Base-by-base conservation (phyloP, 2,888 invertebrate species). In the Gastracanthus pulcherrimus region DNA sequence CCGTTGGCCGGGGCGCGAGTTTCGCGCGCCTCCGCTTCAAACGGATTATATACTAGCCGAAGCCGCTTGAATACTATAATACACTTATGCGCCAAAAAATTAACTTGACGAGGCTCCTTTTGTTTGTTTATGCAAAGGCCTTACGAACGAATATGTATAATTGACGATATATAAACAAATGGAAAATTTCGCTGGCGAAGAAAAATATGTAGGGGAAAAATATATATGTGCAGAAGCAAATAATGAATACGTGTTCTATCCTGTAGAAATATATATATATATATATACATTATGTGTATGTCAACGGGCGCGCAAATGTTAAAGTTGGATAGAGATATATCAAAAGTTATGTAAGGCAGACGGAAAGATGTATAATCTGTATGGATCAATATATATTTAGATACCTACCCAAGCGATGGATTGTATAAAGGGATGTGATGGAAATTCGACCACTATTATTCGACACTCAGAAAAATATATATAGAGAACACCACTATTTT, bases 1-100 rank as follows among this genome's bases (percentile, higher is more conserved):
- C 82, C 51, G 82, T 84, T 83, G 84, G 81, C 83, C 67, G n/a
- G 26, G 34, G 41, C 41, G 71, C 34, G 48, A 51, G 34, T n/a
- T n/a, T n/a, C n/a, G 23, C 26, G 74, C 48, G 48, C 36, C 38
- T n/a, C 38, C 36, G n/a, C 19, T 67, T 67, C 23, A 16, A 67
- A 41, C n/a, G 13, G 31, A 7, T 29, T 2, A n/a, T 62, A 9
- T 62, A 19, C 9, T 34, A 26, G 29, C 16, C n/a, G 60, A 31
- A 16, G 19, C 62, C 19, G 62, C 34, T 62, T 34, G 34, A 62
- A 62, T 62, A n/a, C 6, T 58, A 36, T 62, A 9, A 34, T 62
- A 36, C 26, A n/a, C 51, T 6, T 19, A 48, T 13, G 26, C 26
- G 55, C 26, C 55, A 55, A 55, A 23, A 23, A 55, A 55, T 55